Conservation (phyloP, 1,140 invertebrate species). For the Belonocnema kinseyi region DNA sequence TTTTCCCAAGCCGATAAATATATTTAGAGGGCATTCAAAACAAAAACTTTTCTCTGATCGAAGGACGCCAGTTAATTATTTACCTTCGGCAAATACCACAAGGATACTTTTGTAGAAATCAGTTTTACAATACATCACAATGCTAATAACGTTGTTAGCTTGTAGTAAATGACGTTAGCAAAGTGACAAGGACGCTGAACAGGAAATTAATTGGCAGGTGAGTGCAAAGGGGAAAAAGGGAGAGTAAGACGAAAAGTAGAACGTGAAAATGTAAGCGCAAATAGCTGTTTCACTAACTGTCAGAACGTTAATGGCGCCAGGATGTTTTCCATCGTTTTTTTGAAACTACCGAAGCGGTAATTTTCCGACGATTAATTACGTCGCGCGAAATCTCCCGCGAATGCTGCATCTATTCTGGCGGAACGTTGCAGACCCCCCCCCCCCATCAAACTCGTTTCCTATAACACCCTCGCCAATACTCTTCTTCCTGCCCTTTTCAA, state of each 20-base stretch:
- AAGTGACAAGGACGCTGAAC: conserved; percentile 1
- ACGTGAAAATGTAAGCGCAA: conserved; percentile 13
- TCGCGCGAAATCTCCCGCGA: conserved; percentile 23
- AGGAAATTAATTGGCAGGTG: conserved; percentile 19
- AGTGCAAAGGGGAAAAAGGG: background rate
- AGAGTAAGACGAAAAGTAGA: background rate
- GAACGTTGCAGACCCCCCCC: conserved; percentile 6
- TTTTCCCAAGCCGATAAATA: background rate
- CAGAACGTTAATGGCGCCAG: conserved; percentile 18
- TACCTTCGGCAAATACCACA: background rate
- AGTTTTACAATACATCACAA: background rate
- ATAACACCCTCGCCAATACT: conserved; percentile 4
- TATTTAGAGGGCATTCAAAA: background rate
- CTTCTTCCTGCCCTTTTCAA: conserved; percentile 9
- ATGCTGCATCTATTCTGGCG: conserved; percentile 22
- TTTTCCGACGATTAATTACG: conserved; percentile 30
- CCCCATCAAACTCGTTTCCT: background rate
- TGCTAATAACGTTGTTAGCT: conserved; percentile 7
- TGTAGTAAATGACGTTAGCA: background rate
- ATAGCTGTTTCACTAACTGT: conserved; percentile 17
- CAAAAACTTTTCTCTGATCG: background rate
- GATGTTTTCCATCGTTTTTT: conserved; percentile 19
- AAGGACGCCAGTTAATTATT: conserved; percentile 1
- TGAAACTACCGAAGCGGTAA: conserved; percentile 24
- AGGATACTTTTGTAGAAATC: background rate